Conservation (phyloP, 1,140 invertebrate species). For the Anthonomus grandis region DNA sequence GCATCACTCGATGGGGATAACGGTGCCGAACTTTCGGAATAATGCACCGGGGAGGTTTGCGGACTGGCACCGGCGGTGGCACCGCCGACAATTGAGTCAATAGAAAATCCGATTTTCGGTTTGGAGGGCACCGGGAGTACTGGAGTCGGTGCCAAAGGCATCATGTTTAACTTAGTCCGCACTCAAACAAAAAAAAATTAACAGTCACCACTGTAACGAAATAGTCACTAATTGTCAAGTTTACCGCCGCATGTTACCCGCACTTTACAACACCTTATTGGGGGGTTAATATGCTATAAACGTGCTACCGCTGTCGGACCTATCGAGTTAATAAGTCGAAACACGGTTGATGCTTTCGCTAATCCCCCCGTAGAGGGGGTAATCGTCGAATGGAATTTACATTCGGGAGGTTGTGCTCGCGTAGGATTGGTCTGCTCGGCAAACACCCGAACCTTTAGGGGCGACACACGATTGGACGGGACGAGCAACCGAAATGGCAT, state of each 20-base stretch:
- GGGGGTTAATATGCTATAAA: slow-evolving; percentile 11
- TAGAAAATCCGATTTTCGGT: slow-evolving; percentile 91
- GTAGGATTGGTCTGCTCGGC: slow-evolving; percentile 19
- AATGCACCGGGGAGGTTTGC: slow-evolving; percentile 45
- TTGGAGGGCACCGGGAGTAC: slow-evolving; percentile 78
- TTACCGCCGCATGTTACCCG: background rate
- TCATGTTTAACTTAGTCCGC: slow-evolving; percentile 61
- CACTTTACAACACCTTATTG: slow-evolving; percentile 6
- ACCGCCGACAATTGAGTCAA: slow-evolving; percentile 88
- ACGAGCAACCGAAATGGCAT: slow-evolving; percentile 37
- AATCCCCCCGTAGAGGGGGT: slow-evolving; percentile 18
- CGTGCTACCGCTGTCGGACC: slow-evolving; percentile 44
- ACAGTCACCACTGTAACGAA: slow-evolving; percentile 1
- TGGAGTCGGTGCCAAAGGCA: slow-evolving; percentile 85
- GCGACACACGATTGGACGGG: slow-evolving; percentile 25
- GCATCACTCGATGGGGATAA: slow-evolving; percentile 43
- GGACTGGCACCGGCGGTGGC: slow-evolving; percentile 48
- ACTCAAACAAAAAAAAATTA: background rate
- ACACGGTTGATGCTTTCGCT: slow-evolving; percentile 23
- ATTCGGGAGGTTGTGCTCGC: slow-evolving; percentile 14
- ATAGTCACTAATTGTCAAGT: slow-evolving; percentile 6
- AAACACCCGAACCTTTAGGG: slow-evolving; percentile 7
- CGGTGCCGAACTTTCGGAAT: slow-evolving; percentile 45
- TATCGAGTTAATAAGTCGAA: slow-evolving; percentile 43
- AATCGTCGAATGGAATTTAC: background rate